Evolutionary conservation across 2,888 invertebrate species (phyloP).

Genomic region (Ophraella communa): DNA sequence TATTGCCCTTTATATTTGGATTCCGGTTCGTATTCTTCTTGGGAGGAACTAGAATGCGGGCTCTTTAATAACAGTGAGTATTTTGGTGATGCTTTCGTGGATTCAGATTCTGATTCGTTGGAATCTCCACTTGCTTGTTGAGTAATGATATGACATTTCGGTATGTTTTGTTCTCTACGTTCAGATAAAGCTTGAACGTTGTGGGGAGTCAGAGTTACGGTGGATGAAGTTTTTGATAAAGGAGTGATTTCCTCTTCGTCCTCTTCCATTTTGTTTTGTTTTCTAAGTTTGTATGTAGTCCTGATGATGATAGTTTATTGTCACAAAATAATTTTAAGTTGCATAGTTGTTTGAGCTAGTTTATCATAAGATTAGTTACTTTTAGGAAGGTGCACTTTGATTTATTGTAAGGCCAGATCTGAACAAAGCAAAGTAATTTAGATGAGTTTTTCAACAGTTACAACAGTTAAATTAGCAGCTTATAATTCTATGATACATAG

Average conservation of each 20-base stretch:
- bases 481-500: no score
- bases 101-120: conserved; percentile 63
- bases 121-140: conserved; percentile 67
- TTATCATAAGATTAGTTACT: neutral
- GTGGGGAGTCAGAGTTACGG: conserved; percentile 55
- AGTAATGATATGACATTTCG: conserved; percentile 60
- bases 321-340: conserved; percentile 26
- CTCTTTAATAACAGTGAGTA: conserved; percentile 57
- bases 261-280: conserved; percentile 52
- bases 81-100: conserved; percentile 53
- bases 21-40: conserved; percentile 72
- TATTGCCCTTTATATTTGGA: conserved; percentile 64
- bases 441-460: no score
- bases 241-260: conserved; percentile 56
- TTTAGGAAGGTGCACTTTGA: neutral
- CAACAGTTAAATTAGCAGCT: no score
- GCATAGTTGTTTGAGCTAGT: conserved; percentile 4
- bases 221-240: conserved; percentile 54
- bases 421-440: neutral
- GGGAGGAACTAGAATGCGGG: conserved; percentile 70
- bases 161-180: conserved; percentile 43
- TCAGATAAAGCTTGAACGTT: conserved; percentile 46
- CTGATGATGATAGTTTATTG: conserved; percentile 16
- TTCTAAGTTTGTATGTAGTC: conserved; percentile 7
- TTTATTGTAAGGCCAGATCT: conserved; percentile 5